phyloP scores from a whole-genome alignment of 2,888 invertebrate species.

The Allacma fusca region DNA sequence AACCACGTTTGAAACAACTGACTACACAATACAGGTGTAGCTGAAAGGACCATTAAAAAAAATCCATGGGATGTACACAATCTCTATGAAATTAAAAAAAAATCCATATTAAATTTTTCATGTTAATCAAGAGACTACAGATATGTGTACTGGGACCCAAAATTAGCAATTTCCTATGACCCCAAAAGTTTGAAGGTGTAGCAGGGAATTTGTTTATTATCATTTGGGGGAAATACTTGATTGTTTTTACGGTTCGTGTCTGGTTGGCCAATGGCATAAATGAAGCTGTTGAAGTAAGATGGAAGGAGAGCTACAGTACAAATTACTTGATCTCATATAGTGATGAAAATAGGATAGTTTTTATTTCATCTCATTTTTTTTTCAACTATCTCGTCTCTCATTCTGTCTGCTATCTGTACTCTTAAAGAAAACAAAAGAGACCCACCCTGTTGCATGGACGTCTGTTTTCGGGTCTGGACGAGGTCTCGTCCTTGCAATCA shows the following conservation, averaged over 20 bases:
- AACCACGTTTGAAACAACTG: no score
- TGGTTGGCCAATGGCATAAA: not conserved
- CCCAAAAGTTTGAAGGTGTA: no score
- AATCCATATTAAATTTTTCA: no score
- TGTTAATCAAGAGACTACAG: no score
- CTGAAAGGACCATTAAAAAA: no score
- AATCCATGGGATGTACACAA: no score
- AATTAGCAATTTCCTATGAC: no score
- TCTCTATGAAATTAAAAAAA: no score
- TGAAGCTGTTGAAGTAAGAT: not conserved
- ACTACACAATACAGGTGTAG: no score
- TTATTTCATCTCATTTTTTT: slow-evolving; percentile 24
- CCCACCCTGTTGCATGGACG: slow-evolving; percentile 53
- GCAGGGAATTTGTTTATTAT: no score
- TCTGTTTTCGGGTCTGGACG: slow-evolving; percentile 25
- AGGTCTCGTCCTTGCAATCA: slow-evolving; percentile 38
- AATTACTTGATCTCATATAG: not conserved
- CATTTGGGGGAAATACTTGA: no score
- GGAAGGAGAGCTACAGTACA: not conserved
- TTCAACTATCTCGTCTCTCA: not conserved
- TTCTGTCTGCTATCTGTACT: not conserved
- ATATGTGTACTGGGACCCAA: no score
- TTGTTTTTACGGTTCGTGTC: not conserved
- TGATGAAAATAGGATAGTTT: slow-evolving; percentile 9
- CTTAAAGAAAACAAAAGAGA: slow-evolving; percentile 49